Conservation (phyloP, 2,797 vertebrate genomes). For the Anabas testudineus region DNA sequence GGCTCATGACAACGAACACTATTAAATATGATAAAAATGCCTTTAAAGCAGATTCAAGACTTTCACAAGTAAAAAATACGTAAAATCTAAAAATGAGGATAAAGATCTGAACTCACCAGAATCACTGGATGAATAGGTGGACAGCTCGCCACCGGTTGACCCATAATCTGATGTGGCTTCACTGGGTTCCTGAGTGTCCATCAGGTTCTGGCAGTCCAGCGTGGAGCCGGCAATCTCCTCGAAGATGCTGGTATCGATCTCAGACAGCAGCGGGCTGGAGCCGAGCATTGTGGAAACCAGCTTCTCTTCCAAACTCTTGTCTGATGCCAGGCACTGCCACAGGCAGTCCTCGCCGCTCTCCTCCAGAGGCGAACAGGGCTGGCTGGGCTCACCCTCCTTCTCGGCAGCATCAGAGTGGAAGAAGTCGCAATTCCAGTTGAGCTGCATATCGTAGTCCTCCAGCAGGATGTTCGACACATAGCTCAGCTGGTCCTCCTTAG, state of each 20-base stretch:
- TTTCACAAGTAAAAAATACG: no score
- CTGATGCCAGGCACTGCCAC: constrained; percentile 70
- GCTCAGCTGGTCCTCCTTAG: constrained; percentile 86
- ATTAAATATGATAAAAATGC: not conserved
- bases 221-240: constrained; percentile 84
- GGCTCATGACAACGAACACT: not conserved
- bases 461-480: constrained; percentile 84
- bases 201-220: constrained; percentile 79
- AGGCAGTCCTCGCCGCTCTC: constrained; percentile 74
- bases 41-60: no score
- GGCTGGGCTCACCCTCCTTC: constrained; percentile 53
- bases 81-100: not conserved
- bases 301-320: constrained; percentile 79
- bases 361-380: constrained; percentile 39
- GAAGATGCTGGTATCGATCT: constrained; percentile 85
- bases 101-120: constrained; percentile 79
- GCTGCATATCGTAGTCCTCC: constrained; percentile 82
- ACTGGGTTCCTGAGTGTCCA: constrained; percentile 69
- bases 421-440: constrained; percentile 80
- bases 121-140: constrained; percentile 79
- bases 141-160: constrained; percentile 79
- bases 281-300: constrained; percentile 76
- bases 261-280: constrained; percentile 83
- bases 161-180: constrained; percentile 83
- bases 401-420: constrained; percentile 31